Base-by-base conservation (phyloP, 2,113 vertebrate genomes). In the Phaethon lepturus region DNA sequence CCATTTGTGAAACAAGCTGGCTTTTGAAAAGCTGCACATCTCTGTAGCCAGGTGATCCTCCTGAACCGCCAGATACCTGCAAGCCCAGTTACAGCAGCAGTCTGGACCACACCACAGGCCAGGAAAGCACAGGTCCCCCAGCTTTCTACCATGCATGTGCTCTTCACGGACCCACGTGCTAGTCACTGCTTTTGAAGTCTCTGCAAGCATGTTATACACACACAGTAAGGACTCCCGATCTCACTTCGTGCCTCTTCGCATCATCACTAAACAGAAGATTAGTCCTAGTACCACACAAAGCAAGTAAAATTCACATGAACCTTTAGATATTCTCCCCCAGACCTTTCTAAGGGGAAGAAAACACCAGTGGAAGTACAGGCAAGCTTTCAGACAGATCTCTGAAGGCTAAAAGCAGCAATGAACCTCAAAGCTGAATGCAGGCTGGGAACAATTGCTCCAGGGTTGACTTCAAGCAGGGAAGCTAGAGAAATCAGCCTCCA, bases 161-260 rank as follows among this genome's bases (percentile, higher is more conserved):
- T 58, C 23, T 44, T 63, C 28, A 49, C 0, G 2, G 33, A 49
- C 33, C 45, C 59, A 42, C 2, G 1, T 31, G 17, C 20, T 38
- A 19, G 33, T 40, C 50, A n/a, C 17, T 28, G 24, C 31, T 82
- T 52, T 63, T 33, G 9, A 45, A 28, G n/a, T 49, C 63, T 47
- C 29, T 9, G 6, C 40, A 63, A 50, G 13, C 7, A 16, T 11
- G 28, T 5, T 50, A 18, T 5, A 29, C 33, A 26, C 35, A 50
- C 14, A 38, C 3, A 12, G 24, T 11, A 45, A 49, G n/a, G n/a
- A 25, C 13, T 18, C n/a, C 16, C 1, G 1, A n/a, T 66, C 44
- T 63, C 72, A 24, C 14, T 38, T n/a, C 0, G 1, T 49, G 29
- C 28, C 44, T 64, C 44, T 42, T 45, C 20, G 31, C n/a, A 64